Percentiles rank a stretch among this genome's conserved stretches.
These are phyloP conservation scores for Uloborus plumipes DNA, from an alignment of 2,888 invertebrate species.

Conservation along the genomic window DNA sequence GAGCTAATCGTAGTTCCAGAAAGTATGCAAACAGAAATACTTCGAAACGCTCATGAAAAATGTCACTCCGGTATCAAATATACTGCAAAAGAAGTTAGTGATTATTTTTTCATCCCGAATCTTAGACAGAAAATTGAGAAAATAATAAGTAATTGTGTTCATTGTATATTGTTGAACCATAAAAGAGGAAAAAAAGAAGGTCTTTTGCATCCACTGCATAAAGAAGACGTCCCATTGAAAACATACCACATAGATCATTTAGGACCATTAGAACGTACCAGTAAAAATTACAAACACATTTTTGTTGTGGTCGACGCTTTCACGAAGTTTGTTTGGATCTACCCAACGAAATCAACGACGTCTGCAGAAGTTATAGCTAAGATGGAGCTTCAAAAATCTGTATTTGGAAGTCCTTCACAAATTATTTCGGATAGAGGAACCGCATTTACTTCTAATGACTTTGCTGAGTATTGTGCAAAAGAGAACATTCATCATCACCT, in stretches of 20 bases:
- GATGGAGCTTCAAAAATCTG: background rate
- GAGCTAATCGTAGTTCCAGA: background rate
- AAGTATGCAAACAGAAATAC: background rate
- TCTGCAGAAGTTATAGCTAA: background rate
- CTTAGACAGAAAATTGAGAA: background rate
- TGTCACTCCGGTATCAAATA: background rate
- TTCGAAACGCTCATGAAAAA: background rate
- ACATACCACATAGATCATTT: background rate
- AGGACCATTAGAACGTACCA: background rate
- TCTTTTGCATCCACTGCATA: slow-evolving; percentile 2
- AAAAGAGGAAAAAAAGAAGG: background rate
- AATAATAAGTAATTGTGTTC: background rate
- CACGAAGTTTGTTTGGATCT: slow-evolving; percentile 6
- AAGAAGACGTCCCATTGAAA: slow-evolving; percentile 1
- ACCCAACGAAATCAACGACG: slow-evolving; percentile 4
- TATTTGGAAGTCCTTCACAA: background rate
- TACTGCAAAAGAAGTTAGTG: background rate
- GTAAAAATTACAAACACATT: background rate
- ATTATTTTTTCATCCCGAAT: background rate
- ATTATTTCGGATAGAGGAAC: slow-evolving; percentile 13
- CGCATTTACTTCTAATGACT: slow-evolving; percentile 2
- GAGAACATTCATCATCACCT: slow-evolving; percentile 4
- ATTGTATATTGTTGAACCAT: background rate
- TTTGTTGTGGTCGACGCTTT: background rate
- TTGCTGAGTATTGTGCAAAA: background rate